Conservation (phyloP, 2,888 invertebrate species). For the Drosophila melanosoma region DNA sequence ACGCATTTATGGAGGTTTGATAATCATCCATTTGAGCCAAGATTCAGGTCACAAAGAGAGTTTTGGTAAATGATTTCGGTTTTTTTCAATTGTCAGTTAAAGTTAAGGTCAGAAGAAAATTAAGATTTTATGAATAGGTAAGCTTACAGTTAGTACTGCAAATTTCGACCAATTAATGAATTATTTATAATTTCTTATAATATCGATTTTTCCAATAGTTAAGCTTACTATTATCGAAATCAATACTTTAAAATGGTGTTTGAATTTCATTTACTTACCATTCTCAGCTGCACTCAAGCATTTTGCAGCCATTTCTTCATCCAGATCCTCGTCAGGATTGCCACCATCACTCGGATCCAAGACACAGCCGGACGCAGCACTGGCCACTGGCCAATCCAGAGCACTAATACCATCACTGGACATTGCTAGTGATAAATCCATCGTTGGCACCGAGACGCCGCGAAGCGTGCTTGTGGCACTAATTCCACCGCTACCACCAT, state of each 20-base stretch:
- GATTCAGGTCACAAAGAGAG: background rate
- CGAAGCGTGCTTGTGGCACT: slow-evolving; percentile 61
- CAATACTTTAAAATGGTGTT: background rate
- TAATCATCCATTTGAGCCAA: background rate
- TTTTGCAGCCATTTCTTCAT: slow-evolving; percentile 79
- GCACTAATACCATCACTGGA: slow-evolving; percentile 71
- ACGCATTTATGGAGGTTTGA: background rate
- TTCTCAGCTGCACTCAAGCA: slow-evolving; percentile 82
- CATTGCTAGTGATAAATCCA: slow-evolving; percentile 71
- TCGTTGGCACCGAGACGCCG: slow-evolving; percentile 74
- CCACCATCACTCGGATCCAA: slow-evolving; percentile 62
- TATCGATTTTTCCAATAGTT: background rate
- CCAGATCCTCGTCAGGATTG: slow-evolving; percentile 81
- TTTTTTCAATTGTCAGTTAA: too few relatives aligned
- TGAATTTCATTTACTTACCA: slow-evolving; percentile 71
- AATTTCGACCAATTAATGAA: background rate
- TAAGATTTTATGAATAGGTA: too few relatives aligned
- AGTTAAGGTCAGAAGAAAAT: background rate
- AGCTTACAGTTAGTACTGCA: background rate
- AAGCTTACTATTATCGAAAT: background rate
- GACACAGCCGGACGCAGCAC: slow-evolving; percentile 56
- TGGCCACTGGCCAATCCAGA: slow-evolving; percentile 70
- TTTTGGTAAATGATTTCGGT: background rate
- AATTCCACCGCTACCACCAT: slow-evolving; percentile 48
- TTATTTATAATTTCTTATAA: background rate